Evolutionary conservation across 2,797 vertebrate genomes (phyloP).

Genomic region (Anabas testudineus): DNA sequence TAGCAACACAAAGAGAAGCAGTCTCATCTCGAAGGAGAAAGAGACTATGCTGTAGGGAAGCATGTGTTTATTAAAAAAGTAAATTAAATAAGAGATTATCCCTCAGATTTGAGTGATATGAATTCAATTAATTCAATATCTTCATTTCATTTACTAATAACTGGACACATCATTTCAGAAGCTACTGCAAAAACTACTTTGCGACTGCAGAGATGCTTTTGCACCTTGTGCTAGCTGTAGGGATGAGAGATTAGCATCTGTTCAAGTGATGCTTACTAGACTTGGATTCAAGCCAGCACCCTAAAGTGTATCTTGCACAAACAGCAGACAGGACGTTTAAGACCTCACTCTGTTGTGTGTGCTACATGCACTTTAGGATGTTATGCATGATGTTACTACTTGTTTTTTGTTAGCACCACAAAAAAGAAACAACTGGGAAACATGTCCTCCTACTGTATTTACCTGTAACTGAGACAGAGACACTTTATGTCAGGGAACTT

Average conservation of each 20-base stretch:
- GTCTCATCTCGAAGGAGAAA: slow-evolving; percentile 16
- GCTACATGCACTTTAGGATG: neutral
- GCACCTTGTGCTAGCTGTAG: neutral
- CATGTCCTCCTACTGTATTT: neutral
- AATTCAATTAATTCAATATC: slow-evolving; percentile 15
- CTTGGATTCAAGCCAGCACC: slow-evolving; percentile 6
- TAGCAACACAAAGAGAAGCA: slow-evolving; percentile 42
- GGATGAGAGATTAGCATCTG: slow-evolving; percentile 23
- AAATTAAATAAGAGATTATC: slow-evolving; percentile 38
- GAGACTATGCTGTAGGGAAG: neutral
- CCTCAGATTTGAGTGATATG: slow-evolving; percentile 17
- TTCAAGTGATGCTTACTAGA: slow-evolving; percentile 8
- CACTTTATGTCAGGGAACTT: neutral
- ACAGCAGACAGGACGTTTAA: slow-evolving; percentile 3
- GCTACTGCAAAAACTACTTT: slow-evolving; percentile 1
- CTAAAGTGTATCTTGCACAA: slow-evolving; percentile 10
- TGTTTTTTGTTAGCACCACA: neutral
- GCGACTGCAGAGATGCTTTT: slow-evolving; percentile 1
- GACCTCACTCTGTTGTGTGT: neutral
- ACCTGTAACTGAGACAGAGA: neutral
- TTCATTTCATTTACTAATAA: slow-evolving; percentile 30
- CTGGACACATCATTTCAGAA: slow-evolving; percentile 8
- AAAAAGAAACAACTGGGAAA: neutral
- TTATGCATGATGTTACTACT: neutral
- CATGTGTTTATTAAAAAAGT: slow-evolving; percentile 13